Conservation (phyloP, 1,140 invertebrate species). For the Nebria ingens region DNA sequence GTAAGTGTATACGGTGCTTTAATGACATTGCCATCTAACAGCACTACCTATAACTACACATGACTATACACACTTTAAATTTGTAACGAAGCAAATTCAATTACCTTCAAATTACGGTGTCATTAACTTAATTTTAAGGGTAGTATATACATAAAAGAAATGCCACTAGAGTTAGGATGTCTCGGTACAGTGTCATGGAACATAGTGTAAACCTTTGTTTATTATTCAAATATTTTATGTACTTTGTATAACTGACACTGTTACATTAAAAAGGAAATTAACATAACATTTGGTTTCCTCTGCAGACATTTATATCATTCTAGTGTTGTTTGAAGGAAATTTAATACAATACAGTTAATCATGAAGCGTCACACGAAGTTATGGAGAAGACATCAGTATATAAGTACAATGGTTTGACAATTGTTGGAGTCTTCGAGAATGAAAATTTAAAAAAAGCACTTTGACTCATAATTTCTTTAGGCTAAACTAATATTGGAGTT, state of each 20-base stretch:
- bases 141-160: not conserved
- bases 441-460: too few species aligned
- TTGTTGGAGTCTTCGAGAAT: too few species aligned
- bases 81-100: not conserved
- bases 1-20: not conserved
- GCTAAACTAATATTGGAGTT: too few species aligned
- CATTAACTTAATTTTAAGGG: not conserved
- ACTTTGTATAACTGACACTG: too few species aligned
- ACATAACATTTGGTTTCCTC: not conserved
- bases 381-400: too few species aligned
- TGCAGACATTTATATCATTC: not conserved
- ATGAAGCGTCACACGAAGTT: too few species aligned
- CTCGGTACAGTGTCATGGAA: not conserved
- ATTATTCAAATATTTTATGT: constrained; percentile 1
- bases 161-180: not conserved
- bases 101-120: not conserved
- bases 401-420: too few species aligned
- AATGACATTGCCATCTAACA: not conserved
- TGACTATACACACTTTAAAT: not conserved
- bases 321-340: too few species aligned
- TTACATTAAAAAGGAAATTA: not conserved
- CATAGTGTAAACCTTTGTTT: not conserved
- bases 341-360: too few species aligned
- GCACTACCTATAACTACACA: not conserved
- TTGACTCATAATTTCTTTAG: too few species aligned